Evolutionary conservation across 1,140 invertebrate genomes (phyloP), one percentile per base, ranked within the genome.

Genomic region (Parapsyche elsis): DNA sequence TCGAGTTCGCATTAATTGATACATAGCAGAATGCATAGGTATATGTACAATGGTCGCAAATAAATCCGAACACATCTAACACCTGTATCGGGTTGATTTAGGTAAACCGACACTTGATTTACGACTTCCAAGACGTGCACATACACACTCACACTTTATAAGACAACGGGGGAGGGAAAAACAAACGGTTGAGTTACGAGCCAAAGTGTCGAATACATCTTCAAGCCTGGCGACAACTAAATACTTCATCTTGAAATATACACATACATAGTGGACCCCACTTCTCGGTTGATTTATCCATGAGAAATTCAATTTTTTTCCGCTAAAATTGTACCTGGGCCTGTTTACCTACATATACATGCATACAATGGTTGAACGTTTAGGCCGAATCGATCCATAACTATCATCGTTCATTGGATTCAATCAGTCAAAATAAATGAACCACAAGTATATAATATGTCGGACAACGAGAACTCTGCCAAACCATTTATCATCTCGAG

Each of bases 131-230:
- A 44, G 71, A 75, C 71, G 23, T 1, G 19, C 57, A 10, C 61
- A 49, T 14, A 38, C 30, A 38, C 30, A 38, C 30, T 4, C 30
- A 38, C 30, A 38, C 30, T 7, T 38, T 38, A 1, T 7, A 38
- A 38, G 30, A 38, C 30, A 38, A 38, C 30, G 38, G 71, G 64
- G 26, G 16, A 71, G 19, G 26, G 70, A 26, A 38, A 71, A 71
- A 71, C 24, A 71, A 71, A 71, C 24, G 81, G 73, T 46, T 81
- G 78, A 81, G 38, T 79, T 81, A 81, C 77, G 71, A 71, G 1
- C 81, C 77, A 21, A 73, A 26, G 45, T 74, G 61, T 78, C 49
- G 81, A 81, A 81, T 81, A 79, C 81, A 81, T 81, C 81, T 81
- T 81, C 81, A 74, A 74, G 26, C 16, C 76, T 76, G 77, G 49